Evolutionary conservation across 2,888 invertebrate species (phyloP), one percentile per base, ranked within the genome.

Genomic region (Lycia hirtaria): DNA sequence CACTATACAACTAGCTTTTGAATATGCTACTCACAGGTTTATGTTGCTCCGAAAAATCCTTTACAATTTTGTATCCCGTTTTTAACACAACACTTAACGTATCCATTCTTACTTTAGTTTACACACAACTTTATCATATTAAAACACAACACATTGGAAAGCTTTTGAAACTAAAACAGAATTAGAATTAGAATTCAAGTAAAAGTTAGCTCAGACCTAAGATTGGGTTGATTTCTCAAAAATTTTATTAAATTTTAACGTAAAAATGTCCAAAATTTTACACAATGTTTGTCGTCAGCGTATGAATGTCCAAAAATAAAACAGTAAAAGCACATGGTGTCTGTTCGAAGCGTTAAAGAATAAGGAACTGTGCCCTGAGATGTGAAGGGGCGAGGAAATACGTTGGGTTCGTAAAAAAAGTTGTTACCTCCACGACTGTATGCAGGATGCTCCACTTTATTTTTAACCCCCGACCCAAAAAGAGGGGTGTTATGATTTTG

Each of bases 331-430:
- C 83, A 83, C 88, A 87, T 86, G 86, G 76, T 78, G 80, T 78
- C 77, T 76, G 78, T 79, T 78, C 69, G 71, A 75, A 62, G 75
- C 69, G 73, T 19, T 88, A 85, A 80, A 85, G 89, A 85, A 88
- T 85, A 88, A 88, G 90, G 87, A 88, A 88, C 86, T 22, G 38
- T 28, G 66, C 75, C 65, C 68, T 66, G 69, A 64, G 70, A 62
- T 76, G 82, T 83, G 85, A 83, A 74, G 83, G 86, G 87, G 80
- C 84, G 83, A 79, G 81, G 85, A 88, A 83, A 85, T 86, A 86
- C 85, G 88, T 87, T 85, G 87, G 81, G 79, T 73, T 69, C 71
- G 78, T 81, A 88, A 87, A 90, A 88, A 92, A 91, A 89, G 84
- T 82, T 76, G 89, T 83, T 83, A 83, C 83, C 83, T 81, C 85